These are phyloP conservation scores for Resseliella maxima DNA, from an alignment of 2,888 invertebrate genomes.

Conservation along the genomic window DNA sequence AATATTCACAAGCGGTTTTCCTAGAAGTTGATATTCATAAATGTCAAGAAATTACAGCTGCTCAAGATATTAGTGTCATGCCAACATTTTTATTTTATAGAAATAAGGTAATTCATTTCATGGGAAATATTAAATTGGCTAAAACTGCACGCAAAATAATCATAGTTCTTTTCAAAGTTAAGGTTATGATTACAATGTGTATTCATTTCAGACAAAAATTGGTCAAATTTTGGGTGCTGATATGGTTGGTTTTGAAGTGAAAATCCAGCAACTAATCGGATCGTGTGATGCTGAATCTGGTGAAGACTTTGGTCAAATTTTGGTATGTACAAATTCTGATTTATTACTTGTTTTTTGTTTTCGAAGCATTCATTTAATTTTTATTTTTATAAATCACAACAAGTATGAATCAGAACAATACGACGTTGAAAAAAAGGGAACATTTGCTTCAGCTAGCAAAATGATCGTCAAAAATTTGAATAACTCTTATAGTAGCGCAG, in stretches of 20 bases:
- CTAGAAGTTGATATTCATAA: slow-evolving; percentile 91
- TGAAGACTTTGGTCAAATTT: slow-evolving; percentile 76
- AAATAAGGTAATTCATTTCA: slow-evolving; percentile 73
- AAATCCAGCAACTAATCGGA: slow-evolving; percentile 88
- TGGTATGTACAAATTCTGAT: slow-evolving; percentile 62
- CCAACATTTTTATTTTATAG: slow-evolving; percentile 97
- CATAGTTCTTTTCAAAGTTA: too few relatives aligned
- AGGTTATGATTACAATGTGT: too few relatives aligned
- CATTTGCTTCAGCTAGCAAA: too few relatives aligned
- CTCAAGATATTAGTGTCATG: slow-evolving; percentile 94
- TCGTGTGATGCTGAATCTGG: slow-evolving; percentile 77
- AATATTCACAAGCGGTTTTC: slow-evolving; percentile 90
- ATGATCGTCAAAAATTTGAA: too few relatives aligned
- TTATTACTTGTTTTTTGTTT: too few relatives aligned
- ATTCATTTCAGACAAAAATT: slow-evolving; percentile 79
- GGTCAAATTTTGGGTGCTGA: slow-evolving; percentile 92
- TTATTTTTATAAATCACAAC: too few relatives aligned
- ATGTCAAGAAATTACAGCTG: slow-evolving; percentile 87
- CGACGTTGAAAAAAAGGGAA: too few relatives aligned
- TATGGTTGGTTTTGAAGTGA: slow-evolving; percentile 81
- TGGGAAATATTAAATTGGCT: too few relatives aligned
- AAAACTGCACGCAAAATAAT: too few relatives aligned
- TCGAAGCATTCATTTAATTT: too few relatives aligned
- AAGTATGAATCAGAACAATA: too few relatives aligned
- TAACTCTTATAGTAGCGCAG: too few relatives aligned